phyloP scores from a whole-genome alignment of 1,140 invertebrate genomes.

The Episyrphus balteatus region DNA sequence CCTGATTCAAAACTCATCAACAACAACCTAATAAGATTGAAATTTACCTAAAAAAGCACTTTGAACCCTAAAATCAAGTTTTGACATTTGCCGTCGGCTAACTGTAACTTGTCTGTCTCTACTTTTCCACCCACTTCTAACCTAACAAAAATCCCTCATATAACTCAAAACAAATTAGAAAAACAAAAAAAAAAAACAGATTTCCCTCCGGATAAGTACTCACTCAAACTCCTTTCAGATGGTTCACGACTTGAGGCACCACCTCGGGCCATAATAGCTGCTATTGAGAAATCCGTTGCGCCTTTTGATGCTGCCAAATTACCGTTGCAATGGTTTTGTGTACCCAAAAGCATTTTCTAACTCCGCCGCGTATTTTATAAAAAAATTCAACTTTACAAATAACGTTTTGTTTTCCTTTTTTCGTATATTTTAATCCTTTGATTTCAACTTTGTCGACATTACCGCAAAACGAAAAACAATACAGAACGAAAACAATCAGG shows the following conservation, averaged over 20 bases:
- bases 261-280: slow-evolving; percentile 77
- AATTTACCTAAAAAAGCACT: too few relatives aligned
- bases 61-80: too few relatives aligned
- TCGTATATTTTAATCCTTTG: slow-evolving; percentile 11
- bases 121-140: too few relatives aligned
- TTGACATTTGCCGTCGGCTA: too few relatives aligned
- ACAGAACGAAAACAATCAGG: too few relatives aligned
- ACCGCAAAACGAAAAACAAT: too few relatives aligned
- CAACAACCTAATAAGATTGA: too few relatives aligned
- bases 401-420: slow-evolving; percentile 7
- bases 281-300: slow-evolving; percentile 87
- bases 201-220: slow-evolving; percentile 10
- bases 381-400: neutral
- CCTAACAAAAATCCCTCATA: too few relatives aligned
- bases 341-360: slow-evolving; percentile 5
- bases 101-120: too few relatives aligned
- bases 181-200: too few relatives aligned
- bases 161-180: too few relatives aligned
- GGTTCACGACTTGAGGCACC: slow-evolving; percentile 46
- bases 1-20: too few relatives aligned
- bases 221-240: slow-evolving; percentile 36
- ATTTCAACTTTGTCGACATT: neutral
- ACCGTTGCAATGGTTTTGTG: slow-evolving; percentile 23
- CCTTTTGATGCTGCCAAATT: slow-evolving; percentile 37
- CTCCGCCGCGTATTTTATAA: neutral